These are phyloP conservation scores for Drosophila suzukii DNA, from an alignment of 1,140 invertebrate species.

Conservation along the genomic window DNA sequence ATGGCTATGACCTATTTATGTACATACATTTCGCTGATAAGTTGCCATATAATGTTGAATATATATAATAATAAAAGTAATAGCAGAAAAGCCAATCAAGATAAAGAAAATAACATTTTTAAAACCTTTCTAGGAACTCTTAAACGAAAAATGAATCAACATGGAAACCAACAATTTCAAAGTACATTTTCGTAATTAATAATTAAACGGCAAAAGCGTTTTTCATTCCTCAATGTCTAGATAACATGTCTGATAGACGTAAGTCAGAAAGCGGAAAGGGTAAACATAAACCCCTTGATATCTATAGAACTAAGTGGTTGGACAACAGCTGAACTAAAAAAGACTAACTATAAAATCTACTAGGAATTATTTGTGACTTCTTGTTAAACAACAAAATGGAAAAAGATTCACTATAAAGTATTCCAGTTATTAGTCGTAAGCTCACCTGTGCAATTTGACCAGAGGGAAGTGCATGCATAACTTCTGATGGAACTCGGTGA, in stretches of 20 bases:
- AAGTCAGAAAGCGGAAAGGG: slow-evolving; percentile 1
- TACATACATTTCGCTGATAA: slow-evolving; percentile 38
- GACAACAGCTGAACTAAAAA: too few relatives aligned
- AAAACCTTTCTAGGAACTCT: neutral
- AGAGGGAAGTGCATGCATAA: slow-evolving; percentile 96
- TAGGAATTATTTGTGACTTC: too few relatives aligned
- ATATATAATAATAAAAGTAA: slow-evolving; percentile 46
- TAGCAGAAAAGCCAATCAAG: slow-evolving; percentile 25
- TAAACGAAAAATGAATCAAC: slow-evolving; percentile 10
- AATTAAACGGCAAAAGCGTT: neutral
- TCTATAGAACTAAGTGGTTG: neutral
- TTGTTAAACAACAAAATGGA: neutral
- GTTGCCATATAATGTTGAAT: slow-evolving; percentile 70
- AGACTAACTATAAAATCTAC: too few relatives aligned
- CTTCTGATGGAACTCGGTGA: slow-evolving; percentile 98
- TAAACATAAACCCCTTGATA: neutral
- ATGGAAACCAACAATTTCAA: neutral
- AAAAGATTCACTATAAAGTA: neutral
- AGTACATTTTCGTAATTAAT: slow-evolving; percentile 12
- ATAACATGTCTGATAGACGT: slow-evolving; percentile 21
- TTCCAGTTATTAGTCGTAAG: neutral
- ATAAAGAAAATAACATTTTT: slow-evolving; percentile 12
- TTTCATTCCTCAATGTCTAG: slow-evolving; percentile 19
- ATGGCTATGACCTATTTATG: slow-evolving; percentile 25
- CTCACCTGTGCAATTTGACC: slow-evolving; percentile 93